phyloP scores from a whole-genome alignment of 2,797 vertebrate genomes.

The Diplodus puntazzo region DNA sequence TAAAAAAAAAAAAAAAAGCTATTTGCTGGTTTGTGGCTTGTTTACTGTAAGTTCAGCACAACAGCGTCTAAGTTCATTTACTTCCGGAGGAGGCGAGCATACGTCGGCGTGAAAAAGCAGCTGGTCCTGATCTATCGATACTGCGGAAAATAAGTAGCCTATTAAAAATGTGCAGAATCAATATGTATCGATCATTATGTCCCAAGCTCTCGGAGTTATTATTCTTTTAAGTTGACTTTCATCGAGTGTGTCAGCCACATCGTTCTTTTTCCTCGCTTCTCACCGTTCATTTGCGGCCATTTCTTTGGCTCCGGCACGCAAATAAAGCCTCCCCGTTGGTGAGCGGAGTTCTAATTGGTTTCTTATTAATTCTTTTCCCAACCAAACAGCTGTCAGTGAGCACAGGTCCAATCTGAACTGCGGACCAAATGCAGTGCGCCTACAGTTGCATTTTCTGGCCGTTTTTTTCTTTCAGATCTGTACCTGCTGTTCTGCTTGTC shows the following conservation, averaged over 20 bases:
- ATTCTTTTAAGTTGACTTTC: not conserved
- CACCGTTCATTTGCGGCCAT: not conserved
- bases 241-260: not conserved
- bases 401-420: not conserved
- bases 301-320: not conserved
- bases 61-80: too few relatives aligned
- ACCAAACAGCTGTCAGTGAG: not conserved
- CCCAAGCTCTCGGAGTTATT: too few relatives aligned
- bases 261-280: not conserved
- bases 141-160: too few relatives aligned
- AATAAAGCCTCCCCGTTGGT: not conserved
- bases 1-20: too few relatives aligned
- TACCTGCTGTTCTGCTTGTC: not conserved
- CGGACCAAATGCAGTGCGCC: not conserved
- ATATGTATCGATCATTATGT: too few relatives aligned
- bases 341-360: not conserved
- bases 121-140: too few relatives aligned
- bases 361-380: not conserved
- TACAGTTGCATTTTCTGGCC: not conserved
- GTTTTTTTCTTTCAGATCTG: not conserved
- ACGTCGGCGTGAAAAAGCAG: too few relatives aligned
- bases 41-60: too few relatives aligned
- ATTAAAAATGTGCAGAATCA: too few relatives aligned
- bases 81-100: too few relatives aligned
- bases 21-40: too few relatives aligned